Evolutionary conservation across 2,888 invertebrate genomes (phyloP).

Genomic region (Phlogophora meticulosa): DNA sequence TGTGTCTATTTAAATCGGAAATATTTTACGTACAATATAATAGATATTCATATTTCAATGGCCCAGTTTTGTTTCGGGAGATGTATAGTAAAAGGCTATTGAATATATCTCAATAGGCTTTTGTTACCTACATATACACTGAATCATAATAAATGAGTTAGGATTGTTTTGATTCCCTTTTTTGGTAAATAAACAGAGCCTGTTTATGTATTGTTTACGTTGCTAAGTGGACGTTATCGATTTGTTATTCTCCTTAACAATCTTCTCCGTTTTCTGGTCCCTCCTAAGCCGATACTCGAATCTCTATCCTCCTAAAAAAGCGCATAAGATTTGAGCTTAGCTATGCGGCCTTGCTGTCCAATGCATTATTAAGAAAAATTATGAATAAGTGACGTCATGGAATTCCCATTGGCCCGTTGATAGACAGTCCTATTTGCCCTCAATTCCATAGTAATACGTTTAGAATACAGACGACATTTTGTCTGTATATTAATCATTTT

Average conservation of each 20-base stretch:
- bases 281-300: too few species aligned
- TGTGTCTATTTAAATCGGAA: too few species aligned
- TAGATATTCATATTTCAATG: too few species aligned
- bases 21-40: too few species aligned
- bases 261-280: too few species aligned
- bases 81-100: not conserved
- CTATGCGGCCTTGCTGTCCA: not conserved
- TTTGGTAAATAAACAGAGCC: not conserved
- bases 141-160: not conserved
- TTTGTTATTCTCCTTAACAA: too few species aligned
- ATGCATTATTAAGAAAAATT: conserved; percentile 21
- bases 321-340: not conserved
- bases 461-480: conserved; percentile 21
- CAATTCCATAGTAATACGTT: conserved; percentile 40
- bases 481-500: conserved; percentile 22
- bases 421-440: conserved; percentile 27
- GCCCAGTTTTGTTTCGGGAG: not conserved
- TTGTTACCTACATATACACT: not conserved
- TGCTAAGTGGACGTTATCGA: too few species aligned
- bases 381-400: conserved; percentile 29
- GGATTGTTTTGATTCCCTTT: not conserved
- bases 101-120: not conserved
- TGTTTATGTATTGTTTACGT: too few species aligned
- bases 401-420: conserved; percentile 23
- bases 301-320: not conserved